A percentile compares a stretch with the other conserved stretches of the same genome.
Evolutionary conservation across 2,888 invertebrate genomes (phyloP).

Genomic region (Lissocephala sabroskyi): DNA sequence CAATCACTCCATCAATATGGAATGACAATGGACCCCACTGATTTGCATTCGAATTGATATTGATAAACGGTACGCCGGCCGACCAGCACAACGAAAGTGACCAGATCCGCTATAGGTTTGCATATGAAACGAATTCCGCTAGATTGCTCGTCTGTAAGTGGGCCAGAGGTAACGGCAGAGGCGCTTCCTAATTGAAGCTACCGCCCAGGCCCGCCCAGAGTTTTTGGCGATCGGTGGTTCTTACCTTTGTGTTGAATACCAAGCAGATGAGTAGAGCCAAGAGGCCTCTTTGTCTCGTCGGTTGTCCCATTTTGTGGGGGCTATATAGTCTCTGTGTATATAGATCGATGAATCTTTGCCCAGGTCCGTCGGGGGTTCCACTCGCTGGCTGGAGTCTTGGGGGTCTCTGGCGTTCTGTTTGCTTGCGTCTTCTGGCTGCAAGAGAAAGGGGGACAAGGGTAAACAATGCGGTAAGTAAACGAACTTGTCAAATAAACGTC

Average conservation of each 20-base stretch:
- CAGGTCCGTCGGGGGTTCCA: too few species aligned
- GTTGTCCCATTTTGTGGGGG: slow-evolving; percentile 72
- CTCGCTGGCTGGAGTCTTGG: slow-evolving; percentile 31
- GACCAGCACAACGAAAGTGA: slow-evolving; percentile 45
- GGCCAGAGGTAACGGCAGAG: slow-evolving; percentile 36
- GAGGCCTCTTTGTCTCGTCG: slow-evolving; percentile 66
- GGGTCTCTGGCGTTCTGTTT: slow-evolving; percentile 28
- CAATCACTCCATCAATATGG: slow-evolving; percentile 30
- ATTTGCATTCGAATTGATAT: slow-evolving; percentile 63
- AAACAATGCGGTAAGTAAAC: slow-evolving; percentile 48
- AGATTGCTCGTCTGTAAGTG: slow-evolving; percentile 29
- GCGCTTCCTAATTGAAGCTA: slow-evolving; percentile 43
- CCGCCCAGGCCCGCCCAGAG: slow-evolving; percentile 9
- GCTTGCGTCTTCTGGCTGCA: slow-evolving; percentile 31
- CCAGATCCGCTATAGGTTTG: slow-evolving; percentile 50
- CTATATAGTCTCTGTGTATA: too few species aligned
- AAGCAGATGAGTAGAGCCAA: slow-evolving; percentile 69
- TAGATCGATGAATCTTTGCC: too few species aligned
- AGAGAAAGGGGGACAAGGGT: slow-evolving; percentile 61
- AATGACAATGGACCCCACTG: slow-evolving; percentile 37
- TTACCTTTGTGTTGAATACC: slow-evolving; percentile 71
- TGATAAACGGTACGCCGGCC: slow-evolving; percentile 51
- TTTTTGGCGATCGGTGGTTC: slow-evolving; percentile 20
- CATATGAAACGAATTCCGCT: slow-evolving; percentile 40
- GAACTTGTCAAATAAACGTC: too few species aligned